These are phyloP conservation scores for Bimastos eiseni DNA, from an alignment of 2,888 invertebrate genomes.

Conservation along the genomic window DNA sequence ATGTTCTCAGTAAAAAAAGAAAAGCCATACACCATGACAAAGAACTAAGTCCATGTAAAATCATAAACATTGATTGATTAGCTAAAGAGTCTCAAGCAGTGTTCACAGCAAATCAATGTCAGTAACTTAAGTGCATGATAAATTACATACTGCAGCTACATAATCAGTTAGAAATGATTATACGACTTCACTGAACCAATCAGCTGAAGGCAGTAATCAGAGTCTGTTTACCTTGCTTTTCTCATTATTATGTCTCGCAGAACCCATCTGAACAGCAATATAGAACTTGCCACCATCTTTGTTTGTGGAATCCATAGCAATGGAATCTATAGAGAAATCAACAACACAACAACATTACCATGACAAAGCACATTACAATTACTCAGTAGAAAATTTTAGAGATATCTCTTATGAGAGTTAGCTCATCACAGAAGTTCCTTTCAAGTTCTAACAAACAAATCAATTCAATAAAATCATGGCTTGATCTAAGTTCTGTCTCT, in stretches of 20 bases:
- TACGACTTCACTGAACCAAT: neutral
- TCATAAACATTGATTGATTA: no score
- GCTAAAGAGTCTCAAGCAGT: no score
- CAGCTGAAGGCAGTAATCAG: neutral
- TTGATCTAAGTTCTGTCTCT: no score
- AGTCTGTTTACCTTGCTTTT: neutral
- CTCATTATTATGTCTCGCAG: neutral
- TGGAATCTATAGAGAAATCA: constrained; percentile 48
- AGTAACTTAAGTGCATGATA: neutral
- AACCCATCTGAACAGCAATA: constrained; percentile 70
- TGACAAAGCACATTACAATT: neutral
- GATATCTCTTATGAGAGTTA: neutral
- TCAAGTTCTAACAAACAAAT: no score
- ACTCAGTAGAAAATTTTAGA: neutral
- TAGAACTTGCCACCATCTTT: constrained; percentile 76
- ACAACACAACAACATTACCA: neutral
- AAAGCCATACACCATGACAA: no score
- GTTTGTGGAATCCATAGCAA: constrained; percentile 56
- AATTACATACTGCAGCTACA: neutral
- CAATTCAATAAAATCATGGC: no score
- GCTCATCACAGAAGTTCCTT: neutral
- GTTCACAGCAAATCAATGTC: neutral
- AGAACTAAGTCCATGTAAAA: no score
- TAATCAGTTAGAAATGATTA: neutral
- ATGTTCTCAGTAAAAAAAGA: no score